Base-by-base conservation (phyloP, 2,797 vertebrate species). In the Margarornis squamiger region DNA sequence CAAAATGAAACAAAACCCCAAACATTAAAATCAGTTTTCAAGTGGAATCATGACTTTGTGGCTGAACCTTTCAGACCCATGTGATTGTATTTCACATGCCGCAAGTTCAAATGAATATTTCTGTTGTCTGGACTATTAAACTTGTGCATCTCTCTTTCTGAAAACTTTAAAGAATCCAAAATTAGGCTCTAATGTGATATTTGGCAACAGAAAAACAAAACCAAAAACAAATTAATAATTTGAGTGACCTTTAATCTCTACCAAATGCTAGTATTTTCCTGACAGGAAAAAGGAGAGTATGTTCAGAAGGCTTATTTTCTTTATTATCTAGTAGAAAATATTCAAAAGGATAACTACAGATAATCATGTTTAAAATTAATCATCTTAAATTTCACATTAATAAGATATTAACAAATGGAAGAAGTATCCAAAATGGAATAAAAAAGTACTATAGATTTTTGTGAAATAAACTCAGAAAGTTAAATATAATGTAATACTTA, bases 361-460 rank as follows among this genome's bases (percentile, higher is more conserved):
- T 9, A 73, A 70, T 29, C 7, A 29, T 5, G 9, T 67, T 89
- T 39, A 15, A 79, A 80, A 88, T 48, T 2, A 52, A 39, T 61
- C 4, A 20, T 76, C 23, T n/a, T 57, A 67, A 29, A 8, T 49
- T 49, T 81, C 23, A 15, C 32, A 63, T 43, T 58, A 38, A 48
- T 51, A 59, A 13, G 71, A 86, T 91, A 49, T 3, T 30, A 6
- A 41, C 51, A 21, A 77, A 51, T 5, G 48, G 41, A 77, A 76
- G 57, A 73, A 54, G 20, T 41, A 57, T 9, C 7, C 5, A 39
- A 30, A 71, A 59, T 55, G 4, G 43, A 72, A 80, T 20, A 59
- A 66, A 32, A 62, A 27, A 1, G 0, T 70, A 3, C 3, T 30
- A 2, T 26, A 32, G 3, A 1, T 9, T 72, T 59, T 62, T 19